Percentiles rank a stretch among this genome's conserved stretches.
These are phyloP conservation scores for Neoscelio sp. DNA, from an alignment of 2,888 invertebrate genomes.

Conservation along the genomic window DNA sequence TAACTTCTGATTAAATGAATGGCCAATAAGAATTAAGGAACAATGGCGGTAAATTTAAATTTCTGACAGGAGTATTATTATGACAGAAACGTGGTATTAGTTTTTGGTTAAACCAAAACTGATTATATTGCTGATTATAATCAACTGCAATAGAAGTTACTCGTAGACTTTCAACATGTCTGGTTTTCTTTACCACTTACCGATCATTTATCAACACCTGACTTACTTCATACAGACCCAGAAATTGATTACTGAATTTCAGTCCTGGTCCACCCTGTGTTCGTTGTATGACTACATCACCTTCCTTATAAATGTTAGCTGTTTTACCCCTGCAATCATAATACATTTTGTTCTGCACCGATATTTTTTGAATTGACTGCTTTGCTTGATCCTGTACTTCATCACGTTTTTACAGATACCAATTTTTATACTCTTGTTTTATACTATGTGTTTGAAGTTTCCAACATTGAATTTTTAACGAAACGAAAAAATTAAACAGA, in stretches of 20 bases:
- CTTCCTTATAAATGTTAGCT: neutral
- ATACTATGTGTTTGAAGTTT: no score
- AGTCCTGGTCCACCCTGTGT: neutral
- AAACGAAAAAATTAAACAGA: no score
- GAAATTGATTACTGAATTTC: neutral
- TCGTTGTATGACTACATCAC: neutral
- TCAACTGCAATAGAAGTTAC: no score
- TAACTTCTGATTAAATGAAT: no score
- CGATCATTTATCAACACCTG: neutral
- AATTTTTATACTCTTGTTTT: neutral
- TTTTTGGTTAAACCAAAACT: no score
- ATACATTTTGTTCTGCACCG: neutral
- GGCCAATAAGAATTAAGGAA: no score
- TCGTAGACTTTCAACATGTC: no score
- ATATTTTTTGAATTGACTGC: neutral
- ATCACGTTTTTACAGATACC: slow-evolving; percentile 8
- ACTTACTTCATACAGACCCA: neutral
- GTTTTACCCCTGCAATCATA: neutral
- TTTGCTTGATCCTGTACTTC: neutral
- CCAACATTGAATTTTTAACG: no score
- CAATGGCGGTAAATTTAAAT: no score
- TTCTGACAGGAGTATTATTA: no score
- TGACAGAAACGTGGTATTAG: no score
- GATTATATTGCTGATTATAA: no score
- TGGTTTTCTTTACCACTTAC: neutral